Evolutionary conservation across 2,113 vertebrate species (phyloP), one percentile per base, ranked within the genome.

Genomic region (Petrocephalus microphthalmus): DNA sequence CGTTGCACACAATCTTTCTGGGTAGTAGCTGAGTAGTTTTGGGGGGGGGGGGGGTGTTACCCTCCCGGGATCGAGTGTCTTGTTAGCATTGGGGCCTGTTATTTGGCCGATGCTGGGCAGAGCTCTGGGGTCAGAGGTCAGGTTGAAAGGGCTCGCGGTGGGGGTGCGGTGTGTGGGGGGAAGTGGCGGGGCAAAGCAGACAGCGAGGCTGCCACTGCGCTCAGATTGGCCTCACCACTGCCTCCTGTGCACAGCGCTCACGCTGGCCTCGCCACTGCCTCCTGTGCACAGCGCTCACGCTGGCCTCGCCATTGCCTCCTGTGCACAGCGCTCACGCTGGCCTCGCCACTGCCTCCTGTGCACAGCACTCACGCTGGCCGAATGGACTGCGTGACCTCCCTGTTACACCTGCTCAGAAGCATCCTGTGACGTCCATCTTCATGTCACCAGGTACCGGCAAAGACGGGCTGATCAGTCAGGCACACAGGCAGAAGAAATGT

Each of bases 51-150:
- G 64, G n/a, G n/a, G n/a, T n/a, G n/a, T n/a, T 45, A 49, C 82
- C 42, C 52, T 85, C 84, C 52, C 54, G 20, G 86, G 52, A 25
- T 67, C 3, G 56, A 57, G 51, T 81, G 49, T 56, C 52, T 56
- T 53, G 25, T 86, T 53, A 19, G 25, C 74, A 29, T 7, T 56
- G 84, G n/a, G 52, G 84, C 25, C 84, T 56, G 84, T 57, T 25
- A 22, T 56, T 33, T 13, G 29, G 84, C 29, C 2, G 25, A 86
- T 7, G 25, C 29, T 86, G 52, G 54, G 54, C 11, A 86, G 53
- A 57, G 84, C n/a, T 86, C 25, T n/a, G 53, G 37, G 84, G 84
- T 86, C 85, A 60, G 85, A 64, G 85, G 20, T 86, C 37, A 86
- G 53, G 7, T 33, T 86, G 53, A 60, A 86, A 60, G 3, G 85